Percentiles rank a stretch among this genome's conserved stretches.
Evolutionary conservation across 2,113 vertebrate species (phyloP).

Genomic region (Protomyctophum bolini): DNA sequence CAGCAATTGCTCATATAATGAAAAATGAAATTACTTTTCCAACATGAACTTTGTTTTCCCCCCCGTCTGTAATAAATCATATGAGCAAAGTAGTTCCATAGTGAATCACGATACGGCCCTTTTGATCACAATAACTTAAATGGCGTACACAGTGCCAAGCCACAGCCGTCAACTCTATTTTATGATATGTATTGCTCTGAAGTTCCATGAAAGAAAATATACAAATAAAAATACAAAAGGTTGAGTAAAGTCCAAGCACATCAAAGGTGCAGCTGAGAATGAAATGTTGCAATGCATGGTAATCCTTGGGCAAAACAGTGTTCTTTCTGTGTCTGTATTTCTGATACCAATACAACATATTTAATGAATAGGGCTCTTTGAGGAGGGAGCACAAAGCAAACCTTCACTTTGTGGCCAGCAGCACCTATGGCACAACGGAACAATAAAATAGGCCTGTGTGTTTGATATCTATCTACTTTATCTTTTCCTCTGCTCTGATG

Average conservation of each 20-base stretch:
- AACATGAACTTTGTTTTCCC: constrained; percentile 18
- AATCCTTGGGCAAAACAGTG: constrained; percentile 61
- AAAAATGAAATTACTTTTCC: neutral
- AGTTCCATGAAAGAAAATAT: constrained; percentile 63
- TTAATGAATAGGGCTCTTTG: neutral
- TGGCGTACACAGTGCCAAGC: constrained; percentile 1
- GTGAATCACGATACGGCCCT: constrained; percentile 21
- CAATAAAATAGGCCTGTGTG: constrained; percentile 16
- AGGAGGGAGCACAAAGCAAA: too few relatives aligned
- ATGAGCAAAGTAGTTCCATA: constrained; percentile 5
- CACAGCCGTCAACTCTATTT: constrained; percentile 22
- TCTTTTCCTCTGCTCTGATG: neutral
- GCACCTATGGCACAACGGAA: neutral
- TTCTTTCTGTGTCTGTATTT: constrained; percentile 59
- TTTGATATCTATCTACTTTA: neutral
- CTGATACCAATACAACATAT: constrained; percentile 46
- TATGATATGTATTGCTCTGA: constrained; percentile 20
- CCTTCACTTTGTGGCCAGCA: too few relatives aligned
- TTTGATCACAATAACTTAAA: constrained; percentile 2
- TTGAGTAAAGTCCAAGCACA: constrained; percentile 60
- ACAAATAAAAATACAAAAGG: constrained; percentile 67
- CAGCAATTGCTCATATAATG: neutral
- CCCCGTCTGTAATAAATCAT: constrained; percentile 13
- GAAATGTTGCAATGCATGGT: constrained; percentile 66
- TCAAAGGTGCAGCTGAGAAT: constrained; percentile 55